Evolutionary conservation across 2,113 vertebrate genomes (phyloP).

Genomic region (Lycocorax pyrrhopterus): DNA sequence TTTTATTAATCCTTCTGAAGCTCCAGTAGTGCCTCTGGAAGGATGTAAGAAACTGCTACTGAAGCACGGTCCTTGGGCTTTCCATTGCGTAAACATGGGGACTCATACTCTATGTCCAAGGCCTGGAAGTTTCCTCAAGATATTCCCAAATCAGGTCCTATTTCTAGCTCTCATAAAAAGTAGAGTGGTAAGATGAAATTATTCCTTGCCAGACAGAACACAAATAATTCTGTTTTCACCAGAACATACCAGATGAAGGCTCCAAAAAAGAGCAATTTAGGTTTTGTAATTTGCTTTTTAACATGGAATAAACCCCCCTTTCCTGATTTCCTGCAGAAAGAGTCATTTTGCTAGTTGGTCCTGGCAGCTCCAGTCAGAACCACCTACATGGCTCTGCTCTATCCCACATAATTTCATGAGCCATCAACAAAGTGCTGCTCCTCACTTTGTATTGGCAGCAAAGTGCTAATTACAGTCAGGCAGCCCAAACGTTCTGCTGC

Average conservation of each 20-base stretch:
- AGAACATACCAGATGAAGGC: neutral
- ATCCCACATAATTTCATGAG: neutral
- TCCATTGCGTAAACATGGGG: neutral
- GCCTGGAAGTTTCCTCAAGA: neutral
- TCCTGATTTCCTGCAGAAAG: neutral
- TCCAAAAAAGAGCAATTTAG: neutral
- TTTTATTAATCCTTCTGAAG: neutral
- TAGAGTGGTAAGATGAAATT: neutral
- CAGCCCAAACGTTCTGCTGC: neutral
- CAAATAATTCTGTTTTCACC: neutral
- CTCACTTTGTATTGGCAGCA: neutral
- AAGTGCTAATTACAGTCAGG: neutral
- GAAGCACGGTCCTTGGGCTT: neutral
- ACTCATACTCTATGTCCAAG: neutral
- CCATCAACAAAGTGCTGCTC: neutral
- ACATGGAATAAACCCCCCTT: neutral
- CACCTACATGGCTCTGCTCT: constrained; percentile 10
- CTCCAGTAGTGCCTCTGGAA: neutral
- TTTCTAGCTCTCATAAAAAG: neutral
- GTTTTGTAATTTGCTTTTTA: neutral
- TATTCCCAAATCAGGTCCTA: neutral
- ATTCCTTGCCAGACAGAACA: neutral
- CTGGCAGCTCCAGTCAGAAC: constrained; percentile 19
- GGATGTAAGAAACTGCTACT: neutral
- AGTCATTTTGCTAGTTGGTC: neutral